phyloP scores from a whole-genome alignment of 2,888 invertebrate genomes.

The Serrognathus titanus region DNA sequence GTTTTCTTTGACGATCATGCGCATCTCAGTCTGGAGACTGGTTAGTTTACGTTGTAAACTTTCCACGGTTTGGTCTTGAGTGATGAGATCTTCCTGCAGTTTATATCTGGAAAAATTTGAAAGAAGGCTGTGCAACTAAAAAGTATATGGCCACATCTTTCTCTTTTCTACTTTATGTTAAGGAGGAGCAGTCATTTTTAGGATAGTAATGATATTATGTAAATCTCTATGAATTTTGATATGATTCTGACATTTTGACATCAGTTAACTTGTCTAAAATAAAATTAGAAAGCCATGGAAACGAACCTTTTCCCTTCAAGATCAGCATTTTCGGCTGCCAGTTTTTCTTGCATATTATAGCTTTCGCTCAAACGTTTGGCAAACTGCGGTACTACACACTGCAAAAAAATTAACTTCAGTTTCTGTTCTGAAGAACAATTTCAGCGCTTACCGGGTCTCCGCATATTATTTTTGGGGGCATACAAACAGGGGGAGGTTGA shows the following conservation, averaged over 20 bases:
- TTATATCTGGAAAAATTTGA: constrained; percentile 52
- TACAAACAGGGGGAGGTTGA: not conserved
- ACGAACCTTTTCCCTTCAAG: constrained; percentile 63
- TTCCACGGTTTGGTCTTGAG: constrained; percentile 62
- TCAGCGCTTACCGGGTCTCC: too few relatives aligned
- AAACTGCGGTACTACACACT: constrained; percentile 39
- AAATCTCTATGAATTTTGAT: too few relatives aligned
- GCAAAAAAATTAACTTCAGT: constrained; percentile 10
- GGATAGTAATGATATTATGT: too few relatives aligned
- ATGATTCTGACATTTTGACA: too few relatives aligned
- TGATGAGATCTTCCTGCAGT: constrained; percentile 61
- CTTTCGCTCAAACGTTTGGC: constrained; percentile 61
- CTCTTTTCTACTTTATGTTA: too few relatives aligned
- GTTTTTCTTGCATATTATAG: constrained; percentile 65
- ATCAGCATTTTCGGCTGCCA: constrained; percentile 64
- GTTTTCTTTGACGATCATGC: constrained; percentile 62
- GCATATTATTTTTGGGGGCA: not conserved
- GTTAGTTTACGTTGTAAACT: constrained; percentile 60
- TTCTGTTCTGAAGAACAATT: too few relatives aligned
- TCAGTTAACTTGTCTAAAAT: not conserved
- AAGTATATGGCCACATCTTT: too few relatives aligned
- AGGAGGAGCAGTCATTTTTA: too few relatives aligned
- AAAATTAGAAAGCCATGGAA: not conserved
- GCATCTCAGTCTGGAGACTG: constrained; percentile 61
- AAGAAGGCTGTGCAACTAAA: not conserved